Conservation (phyloP, 2,113 vertebrate genomes). For the Amblyornis subalaris region DNA sequence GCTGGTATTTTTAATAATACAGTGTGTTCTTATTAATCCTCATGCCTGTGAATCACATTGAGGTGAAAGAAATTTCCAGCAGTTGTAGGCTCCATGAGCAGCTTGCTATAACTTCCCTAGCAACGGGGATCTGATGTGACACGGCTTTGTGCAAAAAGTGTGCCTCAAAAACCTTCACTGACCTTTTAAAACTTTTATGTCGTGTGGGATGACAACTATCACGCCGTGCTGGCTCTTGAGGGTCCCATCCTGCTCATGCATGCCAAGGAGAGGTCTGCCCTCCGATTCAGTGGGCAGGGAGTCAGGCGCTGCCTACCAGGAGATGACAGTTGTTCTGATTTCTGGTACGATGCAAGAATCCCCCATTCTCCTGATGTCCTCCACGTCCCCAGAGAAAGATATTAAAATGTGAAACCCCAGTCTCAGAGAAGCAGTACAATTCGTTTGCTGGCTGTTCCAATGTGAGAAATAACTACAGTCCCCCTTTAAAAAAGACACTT, state of each 20-base stretch:
- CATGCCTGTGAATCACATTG: constrained; percentile 13
- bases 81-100: constrained; percentile 30
- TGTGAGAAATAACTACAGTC: not conserved
- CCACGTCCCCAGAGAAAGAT: not conserved
- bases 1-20: constrained; percentile 47
- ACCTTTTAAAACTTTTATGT: constrained; percentile 55
- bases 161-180: constrained; percentile 30
- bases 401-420: not conserved
- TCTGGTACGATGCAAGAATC: not conserved
- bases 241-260: not conserved
- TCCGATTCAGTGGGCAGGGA: fast-evolving
- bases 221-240: not conserved
- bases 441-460: not conserved
- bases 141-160: constrained; percentile 22
- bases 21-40: constrained; percentile 35
- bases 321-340: not conserved
- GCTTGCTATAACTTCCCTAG: constrained; percentile 50
- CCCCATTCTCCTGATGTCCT: not conserved
- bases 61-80: constrained; percentile 50
- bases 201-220: not conserved
- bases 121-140: constrained; percentile 46
- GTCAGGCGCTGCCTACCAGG: not conserved
- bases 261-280: not conserved
- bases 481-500: not conserved
- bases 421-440: not conserved